Conservation (phyloP, 1,140 invertebrate genomes). For the Trichonephila clavata region DNA sequence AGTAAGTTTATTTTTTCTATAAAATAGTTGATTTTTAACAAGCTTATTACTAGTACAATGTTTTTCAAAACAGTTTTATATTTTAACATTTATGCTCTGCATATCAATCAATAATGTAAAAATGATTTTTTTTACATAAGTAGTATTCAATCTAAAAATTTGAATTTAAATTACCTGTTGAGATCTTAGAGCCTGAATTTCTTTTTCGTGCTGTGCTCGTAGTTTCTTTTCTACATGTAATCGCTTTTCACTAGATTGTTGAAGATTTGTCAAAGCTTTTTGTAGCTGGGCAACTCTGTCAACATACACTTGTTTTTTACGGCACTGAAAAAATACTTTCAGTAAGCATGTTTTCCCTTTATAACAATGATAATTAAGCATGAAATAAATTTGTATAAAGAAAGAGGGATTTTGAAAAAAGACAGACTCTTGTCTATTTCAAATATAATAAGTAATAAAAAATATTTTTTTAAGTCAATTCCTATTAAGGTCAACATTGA, state of each 20-base stretch:
- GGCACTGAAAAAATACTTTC: slow-evolving; percentile 83
- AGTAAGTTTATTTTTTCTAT: too few relatives aligned
- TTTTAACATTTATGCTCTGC: too few relatives aligned
- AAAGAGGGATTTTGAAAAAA: neutral
- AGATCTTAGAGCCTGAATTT: slow-evolving; percentile 84
- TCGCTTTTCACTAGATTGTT: slow-evolving; percentile 90
- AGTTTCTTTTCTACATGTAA: slow-evolving; percentile 89
- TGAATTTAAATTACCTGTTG: slow-evolving; percentile 76
- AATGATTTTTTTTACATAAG: too few relatives aligned
- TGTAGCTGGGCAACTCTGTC: slow-evolving; percentile 92
- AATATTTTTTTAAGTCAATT: too few relatives aligned
- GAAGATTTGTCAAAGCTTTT: slow-evolving; percentile 90
- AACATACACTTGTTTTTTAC: slow-evolving; percentile 92
- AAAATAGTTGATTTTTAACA: too few relatives aligned
- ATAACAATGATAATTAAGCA: neutral
- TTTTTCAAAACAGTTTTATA: too few relatives aligned
- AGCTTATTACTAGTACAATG: too few relatives aligned
- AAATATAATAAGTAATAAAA: too few relatives aligned
- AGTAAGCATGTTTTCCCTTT: neutral
- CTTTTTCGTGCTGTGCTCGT: slow-evolving; percentile 89
- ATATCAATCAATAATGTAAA: too few relatives aligned
- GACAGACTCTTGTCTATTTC: too few relatives aligned
- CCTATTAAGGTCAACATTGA: too few relatives aligned
- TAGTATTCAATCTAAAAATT: neutral
- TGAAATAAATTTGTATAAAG: neutral